Conservation (phyloP, 1,140 invertebrate genomes). For the Marisa cornuarietis region DNA sequence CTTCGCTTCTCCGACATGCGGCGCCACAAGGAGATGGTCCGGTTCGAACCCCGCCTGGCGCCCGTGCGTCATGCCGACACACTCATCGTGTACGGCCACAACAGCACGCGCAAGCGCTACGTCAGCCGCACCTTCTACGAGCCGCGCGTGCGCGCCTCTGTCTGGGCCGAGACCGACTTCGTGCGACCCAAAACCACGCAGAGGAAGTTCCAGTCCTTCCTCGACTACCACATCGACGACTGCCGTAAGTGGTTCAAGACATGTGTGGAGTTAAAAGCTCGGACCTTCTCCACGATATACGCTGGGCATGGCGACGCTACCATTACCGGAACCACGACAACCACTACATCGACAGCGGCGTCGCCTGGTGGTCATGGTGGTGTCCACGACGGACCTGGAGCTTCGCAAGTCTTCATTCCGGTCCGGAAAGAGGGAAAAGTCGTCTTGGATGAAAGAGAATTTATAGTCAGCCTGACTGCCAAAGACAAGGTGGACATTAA, state of each 20-base stretch:
- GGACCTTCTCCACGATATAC: conserved; percentile 42
- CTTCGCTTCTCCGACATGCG: conserved; percentile 35
- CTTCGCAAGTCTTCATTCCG: conserved; percentile 37
- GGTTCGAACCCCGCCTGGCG: conserved; percentile 37
- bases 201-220: conserved; percentile 36
- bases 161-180: conserved; percentile 44
- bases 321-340: neutral
- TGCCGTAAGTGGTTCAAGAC: conserved; percentile 52
- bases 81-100: conserved; percentile 40
- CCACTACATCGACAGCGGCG: neutral
- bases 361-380: neutral
- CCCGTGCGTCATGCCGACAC: conserved; percentile 44
- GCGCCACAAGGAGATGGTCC: conserved; percentile 43
- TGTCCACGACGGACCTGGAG: conserved; percentile 29
- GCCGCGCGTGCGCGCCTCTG: conserved; percentile 40
- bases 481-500: conserved; percentile 21
- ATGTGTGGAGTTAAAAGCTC: conserved; percentile 48
- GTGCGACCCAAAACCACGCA: conserved; percentile 42
- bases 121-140: conserved; percentile 50
- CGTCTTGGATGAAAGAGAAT: neutral
- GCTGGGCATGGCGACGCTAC: conserved; percentile 11
- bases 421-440: conserved; percentile 18
- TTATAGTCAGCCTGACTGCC: neutral
- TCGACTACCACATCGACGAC: conserved; percentile 48
- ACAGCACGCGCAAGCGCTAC: conserved; percentile 45